Conservation (phyloP, 2,113 vertebrate genomes). For the Lophius piscatorius region DNA sequence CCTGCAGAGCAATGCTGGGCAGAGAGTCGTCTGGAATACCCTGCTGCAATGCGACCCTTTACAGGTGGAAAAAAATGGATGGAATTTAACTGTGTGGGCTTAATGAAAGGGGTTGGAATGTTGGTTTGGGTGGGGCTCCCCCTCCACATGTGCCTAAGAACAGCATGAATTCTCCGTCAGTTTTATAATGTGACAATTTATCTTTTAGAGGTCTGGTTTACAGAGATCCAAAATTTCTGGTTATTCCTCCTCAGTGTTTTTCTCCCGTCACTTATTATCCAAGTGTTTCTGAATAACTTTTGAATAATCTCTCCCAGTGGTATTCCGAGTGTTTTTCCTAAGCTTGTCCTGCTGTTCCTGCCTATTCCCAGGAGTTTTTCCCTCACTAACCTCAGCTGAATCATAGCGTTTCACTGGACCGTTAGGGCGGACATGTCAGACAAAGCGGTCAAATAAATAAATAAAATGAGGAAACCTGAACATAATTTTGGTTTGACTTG, state of each 20-base stretch:
- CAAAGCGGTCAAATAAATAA: conserved; percentile 66
- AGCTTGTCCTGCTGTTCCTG: conserved; percentile 47
- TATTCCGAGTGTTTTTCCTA: conserved; percentile 42
- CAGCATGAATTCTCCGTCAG: neutral
- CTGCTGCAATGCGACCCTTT: no score
- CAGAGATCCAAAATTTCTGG: conserved; percentile 3
- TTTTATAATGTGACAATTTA: conserved; percentile 21
- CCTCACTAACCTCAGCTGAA: conserved; percentile 58
- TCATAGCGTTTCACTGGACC: conserved; percentile 23
- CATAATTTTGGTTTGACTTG: conserved; percentile 29
- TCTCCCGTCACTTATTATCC: conserved; percentile 6
- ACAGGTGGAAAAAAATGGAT: no score
- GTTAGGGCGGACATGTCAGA: conserved; percentile 53
- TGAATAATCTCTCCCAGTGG: conserved; percentile 25
- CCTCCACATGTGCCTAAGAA: conserved; percentile 19
- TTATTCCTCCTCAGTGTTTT: neutral
- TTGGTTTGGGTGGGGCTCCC: conserved; percentile 54
- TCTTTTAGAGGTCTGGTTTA: conserved; percentile 19
- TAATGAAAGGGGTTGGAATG: conserved; percentile 48
- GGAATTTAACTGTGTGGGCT: conserved; percentile 44
- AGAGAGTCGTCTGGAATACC: no score
- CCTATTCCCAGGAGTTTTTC: conserved; percentile 44
- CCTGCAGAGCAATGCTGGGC: no score
- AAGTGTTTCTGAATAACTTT: conserved; percentile 45
- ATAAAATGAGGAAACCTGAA: conserved; percentile 63